Evolutionary conservation across 2,113 vertebrate genomes (phyloP).

Genomic region (Chunga burmeisteri): DNA sequence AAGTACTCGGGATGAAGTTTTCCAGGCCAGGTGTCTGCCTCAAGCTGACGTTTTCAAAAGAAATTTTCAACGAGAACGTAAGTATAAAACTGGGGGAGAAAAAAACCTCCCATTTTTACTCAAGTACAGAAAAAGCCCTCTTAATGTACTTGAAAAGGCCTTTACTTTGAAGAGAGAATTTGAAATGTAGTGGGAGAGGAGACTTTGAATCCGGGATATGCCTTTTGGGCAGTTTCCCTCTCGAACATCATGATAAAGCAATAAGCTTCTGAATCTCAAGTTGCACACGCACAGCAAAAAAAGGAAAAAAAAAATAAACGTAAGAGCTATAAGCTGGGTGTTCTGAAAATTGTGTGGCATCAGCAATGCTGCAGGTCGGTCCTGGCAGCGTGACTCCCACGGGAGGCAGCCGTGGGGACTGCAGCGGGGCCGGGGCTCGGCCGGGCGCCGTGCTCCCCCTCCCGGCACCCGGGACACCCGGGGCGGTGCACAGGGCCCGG

Average conservation of each 20-base stretch:
- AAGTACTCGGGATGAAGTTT: background rate
- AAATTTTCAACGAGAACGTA: background rate
- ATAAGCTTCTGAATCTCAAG: background rate
- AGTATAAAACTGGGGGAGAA: background rate
- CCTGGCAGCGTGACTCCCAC: background rate
- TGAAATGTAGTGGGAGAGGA: background rate
- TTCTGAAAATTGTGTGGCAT: background rate
- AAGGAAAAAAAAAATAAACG: background rate
- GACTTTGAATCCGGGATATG: background rate
- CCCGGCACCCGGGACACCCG: conserved; percentile 37
- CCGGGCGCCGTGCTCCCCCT: conserved; percentile 43
- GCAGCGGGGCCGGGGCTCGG: background rate
- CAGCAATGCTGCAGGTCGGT: background rate
- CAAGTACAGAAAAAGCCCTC: background rate
- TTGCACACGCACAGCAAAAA: background rate
- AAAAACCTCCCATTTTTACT: background rate
- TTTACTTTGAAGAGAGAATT: background rate
- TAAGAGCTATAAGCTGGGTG: background rate
- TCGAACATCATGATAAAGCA: background rate
- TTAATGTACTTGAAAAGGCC: background rate
- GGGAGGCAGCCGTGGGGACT: background rate
- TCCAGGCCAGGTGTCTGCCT: background rate
- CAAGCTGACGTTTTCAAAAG: background rate
- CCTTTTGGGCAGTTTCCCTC: background rate
- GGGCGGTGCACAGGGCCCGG: too few relatives aligned